Conservation (phyloP, 1,140 invertebrate genomes). For the Temnothorax nylanderi region DNA sequence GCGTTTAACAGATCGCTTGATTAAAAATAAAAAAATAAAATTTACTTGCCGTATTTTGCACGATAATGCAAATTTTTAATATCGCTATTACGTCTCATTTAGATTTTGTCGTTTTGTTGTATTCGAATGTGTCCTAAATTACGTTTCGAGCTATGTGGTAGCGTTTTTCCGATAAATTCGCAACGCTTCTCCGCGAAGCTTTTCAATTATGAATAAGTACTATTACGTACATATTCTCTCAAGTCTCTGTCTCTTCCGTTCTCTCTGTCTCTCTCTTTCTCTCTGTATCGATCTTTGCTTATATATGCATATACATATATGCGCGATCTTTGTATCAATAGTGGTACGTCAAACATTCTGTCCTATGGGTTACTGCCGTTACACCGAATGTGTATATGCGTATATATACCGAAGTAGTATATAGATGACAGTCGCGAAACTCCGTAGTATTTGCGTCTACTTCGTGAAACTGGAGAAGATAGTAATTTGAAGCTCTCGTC, state of each 20-base stretch:
- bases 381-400: background rate
- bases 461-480: slow-evolving; percentile 60
- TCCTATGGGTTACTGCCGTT: slow-evolving; percentile 11
- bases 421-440: slow-evolving; percentile 48
- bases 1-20: background rate
- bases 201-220: slow-evolving; percentile 46
- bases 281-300: slow-evolving; percentile 16
- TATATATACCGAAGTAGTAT: slow-evolving; percentile 7
- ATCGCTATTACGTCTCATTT: slow-evolving; percentile 1
- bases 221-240: slow-evolving; percentile 1
- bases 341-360: slow-evolving; percentile 46
- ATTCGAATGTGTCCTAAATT: background rate
- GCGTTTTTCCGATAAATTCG: slow-evolving; percentile 32
- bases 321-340: slow-evolving; percentile 57
- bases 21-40: slow-evolving; percentile 13
- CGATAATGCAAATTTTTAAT: slow-evolving; percentile 21
- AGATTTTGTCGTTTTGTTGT: background rate
- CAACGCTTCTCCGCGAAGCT: slow-evolving; percentile 1
- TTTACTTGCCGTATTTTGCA: background rate
- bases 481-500: slow-evolving; percentile 56
- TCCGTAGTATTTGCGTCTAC: slow-evolving; percentile 56
- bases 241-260: background rate
- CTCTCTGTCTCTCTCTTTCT: background rate
- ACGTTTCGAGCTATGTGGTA: background rate
- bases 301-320: background rate